Evolutionary conservation across 1,140 invertebrate genomes (phyloP).

Genomic region (Metopolophium dirhodum): DNA sequence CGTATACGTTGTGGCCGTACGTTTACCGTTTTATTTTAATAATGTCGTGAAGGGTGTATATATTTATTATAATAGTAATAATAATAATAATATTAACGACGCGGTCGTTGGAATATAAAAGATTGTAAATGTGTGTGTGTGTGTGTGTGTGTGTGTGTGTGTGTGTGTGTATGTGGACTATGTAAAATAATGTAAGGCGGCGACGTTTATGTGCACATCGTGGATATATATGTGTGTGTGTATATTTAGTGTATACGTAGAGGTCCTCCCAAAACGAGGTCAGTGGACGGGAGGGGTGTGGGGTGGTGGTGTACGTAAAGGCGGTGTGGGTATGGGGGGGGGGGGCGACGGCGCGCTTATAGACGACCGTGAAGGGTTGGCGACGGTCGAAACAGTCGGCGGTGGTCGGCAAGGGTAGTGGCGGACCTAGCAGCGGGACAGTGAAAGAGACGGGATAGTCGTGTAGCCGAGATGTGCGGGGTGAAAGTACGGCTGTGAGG

Average conservation of each 20-base stretch:
- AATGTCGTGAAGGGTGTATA: neutral
- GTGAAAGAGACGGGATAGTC: no score
- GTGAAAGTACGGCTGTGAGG: neutral
- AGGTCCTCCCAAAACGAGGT: slow-evolving; percentile 18
- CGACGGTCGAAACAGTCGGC: neutral
- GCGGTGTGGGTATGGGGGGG: neutral
- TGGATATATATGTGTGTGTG: no score
- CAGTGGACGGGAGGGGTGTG: neutral
- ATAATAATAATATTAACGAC: slow-evolving; percentile 4
- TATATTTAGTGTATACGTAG: neutral
- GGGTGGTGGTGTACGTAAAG: neutral
- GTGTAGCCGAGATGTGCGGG: no score
- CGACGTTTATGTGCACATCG: neutral
- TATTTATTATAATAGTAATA: neutral
- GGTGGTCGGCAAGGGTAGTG: neutral
- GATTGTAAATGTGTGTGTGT: neutral
- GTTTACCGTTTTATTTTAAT: neutral
- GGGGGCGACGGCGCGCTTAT: neutral
- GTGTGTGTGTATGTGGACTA: neutral
- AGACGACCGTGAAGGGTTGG: neutral
- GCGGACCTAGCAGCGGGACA: neutral
- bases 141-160: neutral
- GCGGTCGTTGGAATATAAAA: neutral
- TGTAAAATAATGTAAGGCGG: slow-evolving; percentile 15
- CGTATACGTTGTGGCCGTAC: neutral